These are phyloP conservation scores for Xylocampa areola DNA, from an alignment of 2,888 invertebrate species.

Conservation along the genomic window DNA sequence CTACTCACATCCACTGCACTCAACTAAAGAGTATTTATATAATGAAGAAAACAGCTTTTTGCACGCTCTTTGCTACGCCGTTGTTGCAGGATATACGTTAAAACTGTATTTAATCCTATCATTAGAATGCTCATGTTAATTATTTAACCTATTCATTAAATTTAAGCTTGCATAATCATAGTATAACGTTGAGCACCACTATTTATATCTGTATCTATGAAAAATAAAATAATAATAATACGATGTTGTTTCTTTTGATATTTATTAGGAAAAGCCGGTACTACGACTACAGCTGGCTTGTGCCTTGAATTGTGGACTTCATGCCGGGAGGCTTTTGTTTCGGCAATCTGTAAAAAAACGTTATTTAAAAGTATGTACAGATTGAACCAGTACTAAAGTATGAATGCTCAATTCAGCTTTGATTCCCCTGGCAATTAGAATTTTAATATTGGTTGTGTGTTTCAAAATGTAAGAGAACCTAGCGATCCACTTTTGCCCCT, in stretches of 20 bases:
- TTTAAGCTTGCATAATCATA: constrained; percentile 28
- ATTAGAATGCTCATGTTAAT: constrained; percentile 1
- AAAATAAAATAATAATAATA: constrained; percentile 39
- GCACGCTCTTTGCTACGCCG: no score
- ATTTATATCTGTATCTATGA: constrained; percentile 33
- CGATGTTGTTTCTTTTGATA: constrained; percentile 7
- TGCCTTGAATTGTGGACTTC: constrained; percentile 81
- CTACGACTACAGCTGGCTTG: constrained; percentile 78
- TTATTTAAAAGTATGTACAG: no score
- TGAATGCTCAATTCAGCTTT: no score
- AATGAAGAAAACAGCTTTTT: neutral
- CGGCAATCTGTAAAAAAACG: constrained; percentile 75
- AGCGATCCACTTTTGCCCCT: no score
- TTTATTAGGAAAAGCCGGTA: constrained; percentile 19
- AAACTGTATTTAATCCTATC: no score
- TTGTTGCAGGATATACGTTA: no score
- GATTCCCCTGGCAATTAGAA: no score
- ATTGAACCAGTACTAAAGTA: no score
- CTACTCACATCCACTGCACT: constrained; percentile 97
- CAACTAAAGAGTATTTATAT: constrained; percentile 79
- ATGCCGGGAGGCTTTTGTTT: constrained; percentile 83
- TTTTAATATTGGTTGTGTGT: no score
- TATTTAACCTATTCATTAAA: constrained; percentile 26
- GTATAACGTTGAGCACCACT: constrained; percentile 30
- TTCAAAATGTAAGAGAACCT: no score